Conservation (phyloP, 2,113 vertebrate species). For the Hylia prasina region DNA sequence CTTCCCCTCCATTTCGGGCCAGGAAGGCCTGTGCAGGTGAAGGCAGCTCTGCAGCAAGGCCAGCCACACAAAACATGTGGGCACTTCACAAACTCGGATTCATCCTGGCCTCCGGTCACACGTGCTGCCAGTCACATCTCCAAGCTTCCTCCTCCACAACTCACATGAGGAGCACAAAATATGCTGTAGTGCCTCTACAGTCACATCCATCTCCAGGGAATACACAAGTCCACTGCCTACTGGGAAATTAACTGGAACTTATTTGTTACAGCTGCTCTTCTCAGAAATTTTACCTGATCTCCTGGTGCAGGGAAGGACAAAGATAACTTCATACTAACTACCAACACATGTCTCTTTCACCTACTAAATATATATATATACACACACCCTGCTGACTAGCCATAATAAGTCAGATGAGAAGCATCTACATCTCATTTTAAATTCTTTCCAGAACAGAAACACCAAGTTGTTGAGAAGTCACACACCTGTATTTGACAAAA, state of each 20-base stretch:
- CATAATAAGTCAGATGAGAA: not conserved
- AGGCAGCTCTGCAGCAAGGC: not conserved
- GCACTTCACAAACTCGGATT: too few species aligned
- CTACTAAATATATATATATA: not conserved
- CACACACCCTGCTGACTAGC: accelerated
- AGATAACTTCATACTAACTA: not conserved
- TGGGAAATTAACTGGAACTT: not conserved
- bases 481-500: not conserved
- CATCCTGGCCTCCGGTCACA: not conserved
- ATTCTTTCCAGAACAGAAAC: not conserved
- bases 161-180: not conserved
- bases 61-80: too few species aligned
- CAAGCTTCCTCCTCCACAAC: not conserved
- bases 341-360: not conserved
- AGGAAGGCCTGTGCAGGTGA: not conserved
- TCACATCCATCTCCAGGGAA: not conserved
- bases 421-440: not conserved
- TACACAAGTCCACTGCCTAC: not conserved
- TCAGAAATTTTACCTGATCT: not conserved
- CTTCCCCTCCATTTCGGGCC: not conserved
- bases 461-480: not conserved
- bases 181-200: not conserved
- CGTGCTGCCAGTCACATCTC: not conserved
- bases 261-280: not conserved
- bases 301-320: not conserved